Percentiles rank a stretch among this genome's conserved stretches.
Evolutionary conservation across 2,888 invertebrate species (phyloP).

Genomic region (Calliphora vomitoria): DNA sequence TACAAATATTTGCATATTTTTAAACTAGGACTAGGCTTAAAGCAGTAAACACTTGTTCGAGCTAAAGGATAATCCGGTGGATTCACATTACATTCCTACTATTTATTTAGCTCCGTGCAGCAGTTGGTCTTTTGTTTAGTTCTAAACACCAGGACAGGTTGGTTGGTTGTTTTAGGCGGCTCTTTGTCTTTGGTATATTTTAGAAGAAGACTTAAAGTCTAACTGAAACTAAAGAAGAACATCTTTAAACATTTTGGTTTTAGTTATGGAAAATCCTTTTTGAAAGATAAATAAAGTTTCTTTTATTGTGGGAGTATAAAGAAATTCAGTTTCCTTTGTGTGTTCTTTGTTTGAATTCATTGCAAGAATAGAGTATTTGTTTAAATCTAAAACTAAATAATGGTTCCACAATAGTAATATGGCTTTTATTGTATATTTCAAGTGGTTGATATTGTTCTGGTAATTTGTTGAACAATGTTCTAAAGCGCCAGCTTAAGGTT

Average conservation of each 20-base stretch:
- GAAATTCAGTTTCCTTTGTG: neutral
- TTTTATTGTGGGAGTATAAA: neutral
- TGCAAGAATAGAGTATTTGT: slow-evolving; percentile 6
- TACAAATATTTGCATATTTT: slow-evolving; percentile 60
- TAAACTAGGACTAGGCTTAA: slow-evolving; percentile 21
- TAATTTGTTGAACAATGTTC: slow-evolving; percentile 36
- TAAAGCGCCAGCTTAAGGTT: slow-evolving; percentile 56
- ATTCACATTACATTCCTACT: slow-evolving; percentile 38
- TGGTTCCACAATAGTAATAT: slow-evolving; percentile 47
- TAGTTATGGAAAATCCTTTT: slow-evolving; percentile 32
- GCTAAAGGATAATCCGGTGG: slow-evolving; percentile 61
- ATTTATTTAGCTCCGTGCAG: neutral
- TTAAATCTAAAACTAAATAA: slow-evolving; percentile 20
- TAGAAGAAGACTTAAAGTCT: slow-evolving; percentile 33
- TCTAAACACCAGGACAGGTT: slow-evolving; percentile 2
- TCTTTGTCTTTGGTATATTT: slow-evolving; percentile 52
- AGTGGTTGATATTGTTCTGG: slow-evolving; percentile 64
- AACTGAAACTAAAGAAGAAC: neutral
- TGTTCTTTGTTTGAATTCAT: slow-evolving; percentile 18
- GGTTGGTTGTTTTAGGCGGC: slow-evolving; percentile 50
- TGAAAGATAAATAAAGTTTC: slow-evolving; percentile 24
- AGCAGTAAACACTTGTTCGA: slow-evolving; percentile 31
- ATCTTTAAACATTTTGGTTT: slow-evolving; percentile 33
- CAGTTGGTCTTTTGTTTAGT: slow-evolving; percentile 62
- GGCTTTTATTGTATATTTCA: slow-evolving; percentile 70